Conservation (phyloP, 2,113 vertebrate genomes). For the Menura novaehollandiae region DNA sequence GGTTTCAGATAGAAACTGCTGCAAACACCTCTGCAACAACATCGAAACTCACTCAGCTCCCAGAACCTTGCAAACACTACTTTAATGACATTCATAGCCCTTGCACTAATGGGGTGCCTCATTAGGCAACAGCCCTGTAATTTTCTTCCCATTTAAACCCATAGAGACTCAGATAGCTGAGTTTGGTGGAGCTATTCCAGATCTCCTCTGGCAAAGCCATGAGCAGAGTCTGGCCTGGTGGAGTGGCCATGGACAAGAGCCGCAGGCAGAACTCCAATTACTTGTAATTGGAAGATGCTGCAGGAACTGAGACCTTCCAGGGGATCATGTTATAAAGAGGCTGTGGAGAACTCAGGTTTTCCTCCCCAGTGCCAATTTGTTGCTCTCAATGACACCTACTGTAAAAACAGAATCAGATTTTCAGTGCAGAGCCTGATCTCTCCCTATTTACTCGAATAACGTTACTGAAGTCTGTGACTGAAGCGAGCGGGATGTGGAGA, state of each 20-base stretch:
- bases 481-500: background rate
- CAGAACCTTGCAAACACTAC: background rate
- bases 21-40: background rate
- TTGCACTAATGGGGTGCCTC: background rate
- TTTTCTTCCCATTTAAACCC: slow-evolving; percentile 9
- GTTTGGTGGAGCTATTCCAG: background rate
- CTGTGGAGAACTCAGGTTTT: background rate
- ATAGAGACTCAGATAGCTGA: background rate
- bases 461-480: background rate
- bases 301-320: slow-evolving; percentile 6
- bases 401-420: background rate
- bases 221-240: slow-evolving; percentile 4
- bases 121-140: background rate
- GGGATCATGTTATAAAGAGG: background rate
- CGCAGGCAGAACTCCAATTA: slow-evolving; percentile 4
- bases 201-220: background rate
- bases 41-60: background rate
- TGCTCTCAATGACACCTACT: background rate
- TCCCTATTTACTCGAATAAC: background rate
- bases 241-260: background rate
- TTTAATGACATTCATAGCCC: background rate
- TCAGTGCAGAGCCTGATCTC: background rate
- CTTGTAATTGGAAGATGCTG: slow-evolving; percentile 16
- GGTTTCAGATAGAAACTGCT: background rate
- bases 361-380: background rate